Evolutionary conservation across 2,113 vertebrate genomes (phyloP).

Genomic region (Apistogramma diplotaenia): DNA sequence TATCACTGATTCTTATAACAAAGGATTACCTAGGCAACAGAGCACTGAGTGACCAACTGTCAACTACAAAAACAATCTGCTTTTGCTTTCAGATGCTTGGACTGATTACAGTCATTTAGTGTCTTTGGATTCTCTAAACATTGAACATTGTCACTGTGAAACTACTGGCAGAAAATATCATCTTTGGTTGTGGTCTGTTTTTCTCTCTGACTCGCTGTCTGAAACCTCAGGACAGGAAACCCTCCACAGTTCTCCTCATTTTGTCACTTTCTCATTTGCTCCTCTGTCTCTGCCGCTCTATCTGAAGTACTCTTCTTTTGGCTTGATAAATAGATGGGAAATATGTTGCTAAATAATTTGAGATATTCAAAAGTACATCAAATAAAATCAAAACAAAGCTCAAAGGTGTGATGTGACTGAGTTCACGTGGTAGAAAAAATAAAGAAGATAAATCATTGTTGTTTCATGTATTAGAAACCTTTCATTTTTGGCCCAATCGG

Average conservation of each 20-base stretch:
- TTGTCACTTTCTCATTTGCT: neutral
- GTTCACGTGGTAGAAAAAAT: neutral
- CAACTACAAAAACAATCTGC: neutral
- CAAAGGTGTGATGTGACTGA: neutral
- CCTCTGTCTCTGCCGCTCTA: neutral
- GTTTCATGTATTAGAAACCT: neutral
- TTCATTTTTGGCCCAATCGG: neutral
- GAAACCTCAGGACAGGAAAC: constrained; percentile 7
- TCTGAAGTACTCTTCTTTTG: neutral
- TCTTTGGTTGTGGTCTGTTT: neutral
- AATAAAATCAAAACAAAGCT: neutral
- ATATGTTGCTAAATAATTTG: neutral
- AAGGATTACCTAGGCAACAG: neutral
- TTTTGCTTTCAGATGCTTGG: neutral
- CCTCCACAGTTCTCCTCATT: neutral
- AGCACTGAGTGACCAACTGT: neutral
- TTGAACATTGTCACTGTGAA: neutral
- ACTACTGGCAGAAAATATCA: neutral
- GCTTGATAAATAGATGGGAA: neutral
- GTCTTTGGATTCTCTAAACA: neutral
- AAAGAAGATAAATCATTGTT: neutral
- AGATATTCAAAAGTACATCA: neutral
- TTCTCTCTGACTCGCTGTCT: neutral
- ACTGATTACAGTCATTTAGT: neutral
- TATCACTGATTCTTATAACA: neutral